Evolutionary conservation across 2,888 invertebrate genomes (phyloP), one percentile per base, ranked within the genome.

Genomic region (Horisme vitalbata): DNA sequence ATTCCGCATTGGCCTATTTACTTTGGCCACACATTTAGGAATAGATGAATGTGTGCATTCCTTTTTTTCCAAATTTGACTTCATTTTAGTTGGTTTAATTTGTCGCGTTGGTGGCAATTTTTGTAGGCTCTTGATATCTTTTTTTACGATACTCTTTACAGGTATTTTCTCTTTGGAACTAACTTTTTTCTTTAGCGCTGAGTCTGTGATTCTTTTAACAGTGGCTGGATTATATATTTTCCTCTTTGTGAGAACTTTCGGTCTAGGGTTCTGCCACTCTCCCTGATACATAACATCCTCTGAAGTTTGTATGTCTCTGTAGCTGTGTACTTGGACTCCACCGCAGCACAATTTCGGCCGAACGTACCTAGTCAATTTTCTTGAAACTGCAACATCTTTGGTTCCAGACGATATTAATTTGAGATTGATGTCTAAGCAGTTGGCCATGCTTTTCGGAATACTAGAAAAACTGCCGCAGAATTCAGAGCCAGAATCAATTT

Each of bases 271-370:
- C 55, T 84, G 79, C 88, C 87, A 88, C 41, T 80, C 68, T 32
- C 88, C 87, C 68, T 84, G 86, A 54, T 70, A 89, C n/a, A 87
- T 61, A 13, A 88, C 68, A 57, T 89, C 88, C 60, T 86, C 80
- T 14, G 72, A 80, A 7, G 63, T 50, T 52, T 73, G 62, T 57
- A 66, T 79, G 27, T 83, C 74, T 60, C 64, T 83, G 44, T 76
- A 88, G 57, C 86, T 86, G 45, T 87, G 81, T n/a, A 88, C 68
- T 55, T 83, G 74, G 11, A 85, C 69, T 13, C 79, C 83, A 24
- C 85, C 85, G 57, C 68, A 75, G 38, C 72, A 68, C 26, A 89
- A 57, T 50, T 63, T 79, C 2, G 69, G 64, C 3, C 57, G 61
- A 27, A 59, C 33, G 33, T 57, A 60, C 50, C 64, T 72, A 10